Conservation (phyloP, 2,888 invertebrate species). For the Xylophagus ater region DNA sequence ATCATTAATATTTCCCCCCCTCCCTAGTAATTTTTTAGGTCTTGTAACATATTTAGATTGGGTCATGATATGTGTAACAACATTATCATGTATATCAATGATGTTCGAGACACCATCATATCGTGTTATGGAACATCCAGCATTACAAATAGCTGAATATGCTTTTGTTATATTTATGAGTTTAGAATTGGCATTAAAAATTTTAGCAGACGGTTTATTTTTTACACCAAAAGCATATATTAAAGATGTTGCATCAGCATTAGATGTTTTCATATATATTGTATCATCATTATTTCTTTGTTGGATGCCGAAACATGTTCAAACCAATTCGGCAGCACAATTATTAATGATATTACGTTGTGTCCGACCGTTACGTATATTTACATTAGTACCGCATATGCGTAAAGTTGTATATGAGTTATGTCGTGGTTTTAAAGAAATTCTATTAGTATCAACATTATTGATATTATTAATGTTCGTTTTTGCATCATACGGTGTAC, state of each 20-base stretch:
- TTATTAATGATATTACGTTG: constrained; percentile 93
- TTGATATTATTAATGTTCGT: constrained; percentile 97
- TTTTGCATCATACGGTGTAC: constrained; percentile 98
- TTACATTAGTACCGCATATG: constrained; percentile 98
- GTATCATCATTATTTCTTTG: constrained; percentile 91
- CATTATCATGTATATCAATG: constrained; percentile 95
- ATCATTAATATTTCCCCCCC: not conserved
- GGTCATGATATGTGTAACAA: constrained; percentile 98
- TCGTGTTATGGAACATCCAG: constrained; percentile 89
- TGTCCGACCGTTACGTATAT: constrained; percentile 90
- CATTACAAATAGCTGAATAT: constrained; percentile 90
- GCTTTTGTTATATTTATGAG: constrained; percentile 98
- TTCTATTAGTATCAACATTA: constrained; percentile 89
- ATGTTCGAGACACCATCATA: constrained; percentile 95
- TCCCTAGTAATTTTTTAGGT: constrained; percentile 81
- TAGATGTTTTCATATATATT: constrained; percentile 95
- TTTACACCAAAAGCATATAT: constrained; percentile 99
- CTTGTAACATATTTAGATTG: constrained; percentile 98
- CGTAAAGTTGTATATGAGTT: constrained; percentile 97
- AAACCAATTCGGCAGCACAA: constrained; percentile 89
- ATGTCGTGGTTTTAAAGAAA: constrained; percentile 97
- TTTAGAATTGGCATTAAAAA: constrained; percentile 87
- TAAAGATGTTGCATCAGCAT: constrained; percentile 90
- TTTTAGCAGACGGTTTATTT: constrained; percentile 92
- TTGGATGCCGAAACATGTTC: constrained; percentile 87